Conservation (phyloP, 2,113 vertebrate species). For the Spea multiplicata region DNA sequence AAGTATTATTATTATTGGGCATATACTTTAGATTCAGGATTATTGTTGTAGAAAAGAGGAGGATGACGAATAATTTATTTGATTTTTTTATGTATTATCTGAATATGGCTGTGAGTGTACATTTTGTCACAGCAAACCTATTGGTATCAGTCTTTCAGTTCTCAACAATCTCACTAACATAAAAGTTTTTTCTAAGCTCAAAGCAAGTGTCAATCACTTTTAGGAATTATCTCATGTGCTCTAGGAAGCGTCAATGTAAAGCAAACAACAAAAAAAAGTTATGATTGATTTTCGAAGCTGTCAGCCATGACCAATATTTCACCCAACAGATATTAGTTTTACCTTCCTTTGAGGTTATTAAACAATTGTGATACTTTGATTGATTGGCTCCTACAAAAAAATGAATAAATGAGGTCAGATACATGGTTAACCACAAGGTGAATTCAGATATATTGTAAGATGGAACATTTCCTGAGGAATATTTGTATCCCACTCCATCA, state of each 20-base stretch:
- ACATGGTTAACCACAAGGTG: constrained; percentile 35
- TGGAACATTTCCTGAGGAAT: constrained; percentile 27
- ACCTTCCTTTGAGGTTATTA: constrained; percentile 58
- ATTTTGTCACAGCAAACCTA: background rate
- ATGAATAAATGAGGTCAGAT: constrained; percentile 41
- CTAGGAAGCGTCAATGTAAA: constrained; percentile 53
- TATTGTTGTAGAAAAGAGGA: too few species aligned
- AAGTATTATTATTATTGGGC: too few species aligned
- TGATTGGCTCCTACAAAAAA: constrained; percentile 47
- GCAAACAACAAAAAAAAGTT: constrained; percentile 55
- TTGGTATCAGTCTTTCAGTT: background rate
- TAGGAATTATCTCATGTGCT: constrained; percentile 50
- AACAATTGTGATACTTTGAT: constrained; percentile 46
- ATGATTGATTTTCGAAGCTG: constrained; percentile 59
- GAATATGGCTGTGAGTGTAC: background rate
- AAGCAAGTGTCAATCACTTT: constrained; percentile 47
- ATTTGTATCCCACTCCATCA: constrained; percentile 36
- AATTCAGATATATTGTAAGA: constrained; percentile 31
- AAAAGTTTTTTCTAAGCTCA: constrained; percentile 44
- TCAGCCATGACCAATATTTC: constrained; percentile 49
- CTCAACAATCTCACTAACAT: constrained; percentile 39
- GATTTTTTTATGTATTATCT: background rate
- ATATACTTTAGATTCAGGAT: too few species aligned
- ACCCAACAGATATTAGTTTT: constrained; percentile 53
- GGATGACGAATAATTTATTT: too few species aligned